Evolutionary conservation across 2,797 vertebrate species (phyloP).

Genomic region (Potorous gilbertii): DNA sequence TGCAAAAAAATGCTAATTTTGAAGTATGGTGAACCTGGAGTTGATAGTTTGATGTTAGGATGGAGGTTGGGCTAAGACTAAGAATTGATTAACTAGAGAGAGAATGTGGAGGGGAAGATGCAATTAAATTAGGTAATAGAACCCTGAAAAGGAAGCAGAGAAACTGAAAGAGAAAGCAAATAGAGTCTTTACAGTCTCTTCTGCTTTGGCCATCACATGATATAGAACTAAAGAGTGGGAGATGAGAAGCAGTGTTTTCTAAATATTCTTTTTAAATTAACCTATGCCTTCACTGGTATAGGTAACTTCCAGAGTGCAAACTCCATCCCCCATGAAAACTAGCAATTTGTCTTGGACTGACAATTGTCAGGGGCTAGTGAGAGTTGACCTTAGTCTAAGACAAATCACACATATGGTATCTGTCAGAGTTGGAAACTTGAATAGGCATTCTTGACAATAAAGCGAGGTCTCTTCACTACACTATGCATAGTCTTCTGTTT

Average conservation of each 20-base stretch:
- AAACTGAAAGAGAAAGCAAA: background rate
- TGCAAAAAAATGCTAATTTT: background rate
- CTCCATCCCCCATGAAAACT: background rate
- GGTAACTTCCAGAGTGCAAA: background rate
- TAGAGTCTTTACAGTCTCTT: background rate
- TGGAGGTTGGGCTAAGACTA: background rate
- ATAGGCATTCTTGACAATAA: background rate
- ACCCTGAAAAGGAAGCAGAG: background rate
- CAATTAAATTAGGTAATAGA: background rate
- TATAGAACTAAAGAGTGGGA: background rate
- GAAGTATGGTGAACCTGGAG: background rate
- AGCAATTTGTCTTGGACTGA: background rate
- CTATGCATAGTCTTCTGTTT: background rate
- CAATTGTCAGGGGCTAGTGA: background rate
- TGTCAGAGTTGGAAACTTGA: background rate
- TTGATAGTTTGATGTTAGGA: background rate
- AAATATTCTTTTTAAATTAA: background rate
- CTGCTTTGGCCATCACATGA: background rate
- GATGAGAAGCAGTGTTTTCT: background rate
- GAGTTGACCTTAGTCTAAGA: background rate
- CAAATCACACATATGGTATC: background rate
- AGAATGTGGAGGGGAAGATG: background rate
- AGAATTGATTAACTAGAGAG: background rate
- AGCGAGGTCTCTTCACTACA: background rate
- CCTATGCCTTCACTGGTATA: background rate